Conservation (phyloP, 2,113 vertebrate genomes). For the Alethe castanea region DNA sequence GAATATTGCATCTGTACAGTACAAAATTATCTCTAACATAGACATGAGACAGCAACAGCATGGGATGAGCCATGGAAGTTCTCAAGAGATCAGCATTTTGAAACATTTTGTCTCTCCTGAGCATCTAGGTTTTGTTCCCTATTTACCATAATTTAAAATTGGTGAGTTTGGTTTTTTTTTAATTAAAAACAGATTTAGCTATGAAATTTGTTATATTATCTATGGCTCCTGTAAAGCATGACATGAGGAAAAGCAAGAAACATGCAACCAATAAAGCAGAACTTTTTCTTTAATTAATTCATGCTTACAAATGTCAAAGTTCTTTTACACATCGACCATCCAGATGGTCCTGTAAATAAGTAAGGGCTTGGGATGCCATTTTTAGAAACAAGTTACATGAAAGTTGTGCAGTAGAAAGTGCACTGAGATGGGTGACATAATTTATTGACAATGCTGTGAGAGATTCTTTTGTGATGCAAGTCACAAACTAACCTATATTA, state of each 20-base stretch:
- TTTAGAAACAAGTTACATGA: constrained; percentile 14
- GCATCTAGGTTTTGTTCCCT: background rate
- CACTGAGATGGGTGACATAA: background rate
- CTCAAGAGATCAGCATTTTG: background rate
- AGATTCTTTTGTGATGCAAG: background rate
- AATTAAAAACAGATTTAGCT: background rate
- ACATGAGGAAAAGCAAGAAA: background rate
- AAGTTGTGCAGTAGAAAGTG: background rate
- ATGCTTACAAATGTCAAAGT: background rate
- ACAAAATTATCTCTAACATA: background rate
- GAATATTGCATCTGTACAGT: background rate
- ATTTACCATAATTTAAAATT: background rate
- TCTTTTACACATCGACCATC: background rate
- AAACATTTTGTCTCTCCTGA: background rate
- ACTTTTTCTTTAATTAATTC: constrained; percentile 27
- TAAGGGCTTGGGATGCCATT: background rate
- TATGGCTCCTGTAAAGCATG: background rate
- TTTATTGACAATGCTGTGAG: background rate
- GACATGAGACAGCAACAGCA: background rate
- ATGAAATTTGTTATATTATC: background rate
- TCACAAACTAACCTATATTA: background rate
- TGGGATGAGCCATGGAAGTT: background rate
- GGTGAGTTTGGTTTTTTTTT: rapidly evolving
- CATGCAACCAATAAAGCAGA: background rate
- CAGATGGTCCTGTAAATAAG: constrained; percentile 44